A percentile compares a stretch with the other conserved stretches of the same genome.
Evolutionary conservation across 2,113 vertebrate genomes (phyloP).

Genomic region (Grantiella picta): DNA sequence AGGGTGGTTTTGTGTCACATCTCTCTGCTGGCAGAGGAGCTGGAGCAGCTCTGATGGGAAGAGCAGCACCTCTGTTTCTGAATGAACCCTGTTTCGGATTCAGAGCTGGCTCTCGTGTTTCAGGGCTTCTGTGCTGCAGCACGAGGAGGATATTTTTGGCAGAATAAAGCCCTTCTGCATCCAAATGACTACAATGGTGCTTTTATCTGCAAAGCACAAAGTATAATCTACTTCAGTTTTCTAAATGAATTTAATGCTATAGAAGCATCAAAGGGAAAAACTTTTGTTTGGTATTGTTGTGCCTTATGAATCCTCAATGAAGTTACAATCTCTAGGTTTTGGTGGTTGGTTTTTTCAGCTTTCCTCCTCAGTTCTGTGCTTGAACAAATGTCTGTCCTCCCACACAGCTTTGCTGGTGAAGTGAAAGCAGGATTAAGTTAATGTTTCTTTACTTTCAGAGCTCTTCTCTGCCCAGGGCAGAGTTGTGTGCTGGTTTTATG

Average conservation of each 20-base stretch:
- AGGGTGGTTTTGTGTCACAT: background rate
- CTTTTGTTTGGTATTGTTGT: background rate
- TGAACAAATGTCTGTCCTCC: conserved; percentile 7
- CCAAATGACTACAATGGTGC: background rate
- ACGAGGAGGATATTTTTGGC: background rate
- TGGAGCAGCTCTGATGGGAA: background rate
- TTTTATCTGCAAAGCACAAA: conserved; percentile 5
- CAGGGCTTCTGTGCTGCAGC: background rate
- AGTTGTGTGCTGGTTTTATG: background rate
- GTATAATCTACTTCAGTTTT: background rate
- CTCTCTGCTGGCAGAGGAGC: background rate
- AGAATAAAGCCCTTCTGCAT: background rate
- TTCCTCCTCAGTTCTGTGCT: background rate
- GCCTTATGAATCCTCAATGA: conserved; percentile 15
- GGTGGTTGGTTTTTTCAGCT: background rate
- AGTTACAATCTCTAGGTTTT: background rate
- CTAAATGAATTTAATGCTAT: background rate
- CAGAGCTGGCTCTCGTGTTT: background rate
- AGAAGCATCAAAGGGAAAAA: background rate
- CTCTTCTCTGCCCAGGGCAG: background rate
- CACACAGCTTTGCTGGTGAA: background rate
- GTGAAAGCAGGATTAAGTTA: background rate
- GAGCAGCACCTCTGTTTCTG: background rate
- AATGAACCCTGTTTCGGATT: background rate
- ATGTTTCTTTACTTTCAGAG: background rate